phyloP scores from a whole-genome alignment of 37 sponge, comb jelly and placozoan genomes.

The Eunapius fragilis region DNA sequence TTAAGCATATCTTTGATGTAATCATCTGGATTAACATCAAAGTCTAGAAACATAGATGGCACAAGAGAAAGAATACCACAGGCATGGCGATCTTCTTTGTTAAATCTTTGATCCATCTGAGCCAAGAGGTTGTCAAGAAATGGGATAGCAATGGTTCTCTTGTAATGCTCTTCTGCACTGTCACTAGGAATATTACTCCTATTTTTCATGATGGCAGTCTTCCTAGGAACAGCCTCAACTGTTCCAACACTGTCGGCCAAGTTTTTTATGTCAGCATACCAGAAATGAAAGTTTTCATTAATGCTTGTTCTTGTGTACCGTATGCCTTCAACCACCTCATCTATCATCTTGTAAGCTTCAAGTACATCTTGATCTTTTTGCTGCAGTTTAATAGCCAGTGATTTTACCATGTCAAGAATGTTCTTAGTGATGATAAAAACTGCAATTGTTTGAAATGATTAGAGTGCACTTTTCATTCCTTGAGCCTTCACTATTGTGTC shows the following conservation, averaged over 20 bases:
- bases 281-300: slow-evolving; percentile 31
- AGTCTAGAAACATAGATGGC: slow-evolving; percentile 11
- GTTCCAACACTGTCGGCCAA: slow-evolving; percentile 33
- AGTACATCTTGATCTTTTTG: slow-evolving; percentile 45
- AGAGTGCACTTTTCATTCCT: slow-evolving; percentile 41
- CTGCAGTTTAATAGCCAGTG: slow-evolving; percentile 49
- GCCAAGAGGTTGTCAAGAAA: too few relatives aligned
- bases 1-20: slow-evolving; percentile 8
- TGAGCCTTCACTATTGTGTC: too few relatives aligned
- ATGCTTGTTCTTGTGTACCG: slow-evolving; percentile 8
- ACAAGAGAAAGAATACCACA: slow-evolving; percentile 36
- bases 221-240: slow-evolving; percentile 33
- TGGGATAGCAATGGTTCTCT: slow-evolving; percentile 35
- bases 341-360: slow-evolving; percentile 36
- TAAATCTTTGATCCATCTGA: slow-evolving; percentile 23
- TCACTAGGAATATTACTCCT: slow-evolving; percentile 34
- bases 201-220: slow-evolving; percentile 22
- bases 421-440: slow-evolving; percentile 48
- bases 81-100: slow-evolving; percentile 22
- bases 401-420: slow-evolving; percentile 26
- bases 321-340: slow-evolving; percentile 17
- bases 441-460: slow-evolving; percentile 48
- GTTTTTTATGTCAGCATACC: slow-evolving; percentile 44
- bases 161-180: slow-evolving; percentile 38
- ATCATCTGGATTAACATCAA: not conserved